These are phyloP conservation scores for Synanceia verrucosa DNA, from an alignment of 2,797 vertebrate species.

Conservation along the genomic window DNA sequence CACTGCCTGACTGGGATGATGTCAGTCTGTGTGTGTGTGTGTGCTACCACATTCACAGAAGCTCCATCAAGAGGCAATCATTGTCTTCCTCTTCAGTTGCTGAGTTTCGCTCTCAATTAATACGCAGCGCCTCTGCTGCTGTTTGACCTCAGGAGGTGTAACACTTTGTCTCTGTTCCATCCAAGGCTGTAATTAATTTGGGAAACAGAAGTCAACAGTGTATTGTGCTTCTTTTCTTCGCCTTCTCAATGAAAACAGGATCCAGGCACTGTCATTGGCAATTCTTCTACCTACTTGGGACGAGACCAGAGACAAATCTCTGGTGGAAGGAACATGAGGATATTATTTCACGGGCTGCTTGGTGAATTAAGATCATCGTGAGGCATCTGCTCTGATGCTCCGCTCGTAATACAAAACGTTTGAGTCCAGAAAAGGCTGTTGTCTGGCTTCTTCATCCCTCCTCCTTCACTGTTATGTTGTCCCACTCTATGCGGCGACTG, in stretches of 20 bases:
- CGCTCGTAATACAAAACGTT: slow-evolving; percentile 35
- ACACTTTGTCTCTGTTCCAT: slow-evolving; percentile 37
- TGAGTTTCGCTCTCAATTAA: slow-evolving; percentile 29
- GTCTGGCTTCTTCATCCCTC: slow-evolving; percentile 16
- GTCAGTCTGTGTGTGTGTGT: slow-evolving; percentile 9
- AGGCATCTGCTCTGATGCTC: slow-evolving; percentile 30
- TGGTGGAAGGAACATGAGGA: slow-evolving; percentile 22
- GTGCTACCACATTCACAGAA: background rate
- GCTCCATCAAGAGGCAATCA: slow-evolving; percentile 10
- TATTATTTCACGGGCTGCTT: slow-evolving; percentile 48
- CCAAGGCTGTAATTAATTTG: slow-evolving; percentile 60
- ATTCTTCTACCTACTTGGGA: slow-evolving; percentile 50
- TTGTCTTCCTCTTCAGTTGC: slow-evolving; percentile 16
- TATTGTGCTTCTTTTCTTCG: slow-evolving; percentile 30
- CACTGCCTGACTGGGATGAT: slow-evolving; percentile 30
- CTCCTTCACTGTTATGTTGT: slow-evolving; percentile 23
- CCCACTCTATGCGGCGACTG: slow-evolving; percentile 28
- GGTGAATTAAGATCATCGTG: slow-evolving; percentile 54
- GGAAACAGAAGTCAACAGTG: slow-evolving; percentile 42
- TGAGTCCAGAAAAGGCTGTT: slow-evolving; percentile 51
- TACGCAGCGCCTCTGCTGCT: slow-evolving; percentile 10
- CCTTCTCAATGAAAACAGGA: slow-evolving; percentile 41
- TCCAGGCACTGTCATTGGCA: slow-evolving; percentile 28
- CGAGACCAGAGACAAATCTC: slow-evolving; percentile 43
- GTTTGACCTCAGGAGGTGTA: slow-evolving; percentile 44